Percentiles rank a stretch among this genome's conserved stretches.
phyloP scores from a whole-genome alignment of 2,113 vertebrate genomes.

The Fregata magnificens region DNA sequence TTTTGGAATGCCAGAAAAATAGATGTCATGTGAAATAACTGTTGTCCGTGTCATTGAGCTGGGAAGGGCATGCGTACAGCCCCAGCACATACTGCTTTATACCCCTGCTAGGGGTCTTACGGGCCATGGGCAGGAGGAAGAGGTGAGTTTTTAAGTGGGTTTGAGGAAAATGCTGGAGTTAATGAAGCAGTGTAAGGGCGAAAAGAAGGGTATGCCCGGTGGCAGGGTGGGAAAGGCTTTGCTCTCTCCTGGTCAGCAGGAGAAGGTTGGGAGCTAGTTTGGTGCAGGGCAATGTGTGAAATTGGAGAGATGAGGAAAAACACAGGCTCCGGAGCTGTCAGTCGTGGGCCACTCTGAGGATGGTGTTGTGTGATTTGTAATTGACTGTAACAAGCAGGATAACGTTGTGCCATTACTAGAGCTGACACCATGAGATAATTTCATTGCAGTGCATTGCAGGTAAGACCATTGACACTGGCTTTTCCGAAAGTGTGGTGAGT shows the following conservation, averaged over 20 bases:
- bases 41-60: neutral
- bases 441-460: fast-evolving
- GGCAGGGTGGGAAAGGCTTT: neutral
- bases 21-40: neutral
- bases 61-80: neutral
- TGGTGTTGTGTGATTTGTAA: no score
- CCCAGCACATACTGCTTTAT: fast-evolving
- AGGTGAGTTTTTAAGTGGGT: neutral
- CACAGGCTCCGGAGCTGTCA: neutral
- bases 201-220: neutral
- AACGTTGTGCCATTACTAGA: neutral
- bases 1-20: neutral
- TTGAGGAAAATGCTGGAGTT: neutral
- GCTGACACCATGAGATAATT: neutral
- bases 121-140: neutral
- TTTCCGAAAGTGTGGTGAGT: neutral
- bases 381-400: no score
- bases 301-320: neutral
- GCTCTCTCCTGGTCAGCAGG: neutral
- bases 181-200: neutral
- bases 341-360: fast-evolving
- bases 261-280: neutral
- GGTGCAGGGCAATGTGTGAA: no score
- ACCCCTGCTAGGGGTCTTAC: fast-evolving
- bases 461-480: neutral